These are phyloP conservation scores for Sparidentex hasta DNA, from an alignment of 2,797 vertebrate genomes.

Conservation along the genomic window DNA sequence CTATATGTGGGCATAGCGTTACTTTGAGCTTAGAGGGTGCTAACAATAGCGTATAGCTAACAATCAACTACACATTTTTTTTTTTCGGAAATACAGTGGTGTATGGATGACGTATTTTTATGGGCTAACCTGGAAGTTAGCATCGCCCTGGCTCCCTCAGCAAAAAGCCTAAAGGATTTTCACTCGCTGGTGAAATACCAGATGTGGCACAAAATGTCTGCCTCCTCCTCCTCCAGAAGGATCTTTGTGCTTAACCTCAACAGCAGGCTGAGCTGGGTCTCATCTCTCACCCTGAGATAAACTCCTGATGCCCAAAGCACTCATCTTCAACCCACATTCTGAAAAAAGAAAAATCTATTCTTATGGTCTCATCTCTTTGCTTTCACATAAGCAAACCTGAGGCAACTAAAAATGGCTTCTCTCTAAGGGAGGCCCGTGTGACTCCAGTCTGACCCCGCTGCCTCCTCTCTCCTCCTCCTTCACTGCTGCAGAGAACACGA, in stretches of 20 bases:
- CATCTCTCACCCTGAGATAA: conserved; percentile 36
- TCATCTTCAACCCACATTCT: conserved; percentile 41
- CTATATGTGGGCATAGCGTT: background rate
- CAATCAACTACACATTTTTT: background rate
- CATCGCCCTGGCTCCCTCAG: too few relatives aligned
- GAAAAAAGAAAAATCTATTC: conserved; percentile 32
- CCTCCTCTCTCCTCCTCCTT: conserved; percentile 42
- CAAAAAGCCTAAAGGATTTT: too few relatives aligned
- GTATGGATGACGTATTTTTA: too few relatives aligned
- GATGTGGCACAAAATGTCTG: conserved; percentile 21
- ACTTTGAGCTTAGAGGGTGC: background rate
- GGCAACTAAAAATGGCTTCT: conserved; percentile 62
- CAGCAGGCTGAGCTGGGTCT: conserved; percentile 10
- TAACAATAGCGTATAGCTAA: background rate
- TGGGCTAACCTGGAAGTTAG: too few relatives aligned
- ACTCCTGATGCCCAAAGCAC: conserved; percentile 44
- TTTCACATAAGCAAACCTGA: conserved; percentile 43
- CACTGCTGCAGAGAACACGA: conserved; percentile 30
- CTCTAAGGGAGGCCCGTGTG: conserved; percentile 58
- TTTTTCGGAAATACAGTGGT: too few relatives aligned
- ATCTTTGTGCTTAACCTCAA: conserved; percentile 24
- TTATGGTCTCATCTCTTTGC: conserved; percentile 34
- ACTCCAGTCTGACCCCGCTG: conserved; percentile 69
- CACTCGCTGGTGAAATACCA: background rate
- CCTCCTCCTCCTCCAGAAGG: background rate